phyloP scores from a whole-genome alignment of 2,888 invertebrate species.

The Tachina grossa region DNA sequence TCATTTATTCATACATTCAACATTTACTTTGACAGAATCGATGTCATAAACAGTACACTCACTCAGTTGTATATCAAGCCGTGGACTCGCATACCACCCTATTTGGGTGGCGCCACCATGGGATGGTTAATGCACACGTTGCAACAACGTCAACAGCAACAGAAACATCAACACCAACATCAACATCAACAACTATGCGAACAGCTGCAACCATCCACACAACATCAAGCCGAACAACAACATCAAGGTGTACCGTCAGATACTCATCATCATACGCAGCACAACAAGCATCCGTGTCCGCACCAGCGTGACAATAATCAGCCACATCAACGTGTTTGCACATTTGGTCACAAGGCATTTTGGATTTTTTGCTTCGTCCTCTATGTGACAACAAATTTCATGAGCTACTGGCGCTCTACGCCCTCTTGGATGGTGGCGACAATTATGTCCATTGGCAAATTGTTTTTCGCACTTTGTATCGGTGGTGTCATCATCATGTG shows the following conservation, averaged over 20 bases:
- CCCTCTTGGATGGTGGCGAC: constrained; percentile 75
- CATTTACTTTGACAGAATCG: constrained; percentile 74
- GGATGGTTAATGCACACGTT: constrained; percentile 75
- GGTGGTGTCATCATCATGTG: constrained; percentile 77
- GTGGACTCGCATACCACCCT: constrained; percentile 77
- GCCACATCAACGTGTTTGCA: constrained; percentile 38
- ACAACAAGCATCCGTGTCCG: neutral
- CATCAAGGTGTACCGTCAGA: constrained; percentile 21
- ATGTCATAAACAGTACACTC: constrained; percentile 76
- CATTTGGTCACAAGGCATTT: constrained; percentile 71
- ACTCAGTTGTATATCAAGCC: constrained; percentile 77
- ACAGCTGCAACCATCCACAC: constrained; percentile 26
- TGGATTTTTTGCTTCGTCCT: constrained; percentile 74
- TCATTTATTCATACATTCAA: constrained; percentile 56
- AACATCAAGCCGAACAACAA: constrained; percentile 45
- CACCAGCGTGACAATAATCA: constrained; percentile 37
- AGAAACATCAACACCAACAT: constrained; percentile 39
- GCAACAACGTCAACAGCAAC: constrained; percentile 38
- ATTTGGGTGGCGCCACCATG: constrained; percentile 77
- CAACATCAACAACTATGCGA: constrained; percentile 41
- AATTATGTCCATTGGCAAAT: constrained; percentile 79
- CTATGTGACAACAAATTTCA: constrained; percentile 76
- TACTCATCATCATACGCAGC: constrained; percentile 24
- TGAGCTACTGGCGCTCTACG: constrained; percentile 78
- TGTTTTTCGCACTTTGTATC: constrained; percentile 76